These are phyloP conservation scores for Euplexia lucipara DNA, from an alignment of 2,888 invertebrate species.

Conservation along the genomic window DNA sequence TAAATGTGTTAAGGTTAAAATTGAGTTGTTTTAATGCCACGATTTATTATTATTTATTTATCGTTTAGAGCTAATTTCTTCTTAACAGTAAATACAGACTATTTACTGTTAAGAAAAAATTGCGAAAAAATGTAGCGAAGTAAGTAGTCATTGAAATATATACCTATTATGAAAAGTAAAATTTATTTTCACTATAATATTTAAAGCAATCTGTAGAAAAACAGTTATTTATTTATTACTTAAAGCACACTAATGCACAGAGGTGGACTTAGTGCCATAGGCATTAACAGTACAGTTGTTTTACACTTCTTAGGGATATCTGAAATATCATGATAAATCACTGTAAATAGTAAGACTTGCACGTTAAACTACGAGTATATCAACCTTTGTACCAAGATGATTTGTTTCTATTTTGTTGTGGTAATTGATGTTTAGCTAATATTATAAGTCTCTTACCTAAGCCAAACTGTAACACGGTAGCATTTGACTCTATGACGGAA, in stretches of 20 bases:
- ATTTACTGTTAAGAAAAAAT: too few species aligned
- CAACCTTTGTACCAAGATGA: neutral
- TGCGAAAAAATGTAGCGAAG: too few species aligned
- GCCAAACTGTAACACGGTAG: neutral
- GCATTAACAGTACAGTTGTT: too few species aligned
- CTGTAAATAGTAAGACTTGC: neutral
- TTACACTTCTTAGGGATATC: too few species aligned
- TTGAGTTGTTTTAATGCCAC: neutral
- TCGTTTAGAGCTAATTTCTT: too few species aligned
- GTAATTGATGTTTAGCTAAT: neutral
- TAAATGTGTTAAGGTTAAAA: neutral
- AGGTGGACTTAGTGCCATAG: too few species aligned
- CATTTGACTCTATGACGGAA: too few species aligned
- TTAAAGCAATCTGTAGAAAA: neutral
- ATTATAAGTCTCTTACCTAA: neutral
- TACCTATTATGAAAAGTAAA: too few species aligned
- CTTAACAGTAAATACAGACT: too few species aligned
- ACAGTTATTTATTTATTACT: slow-evolving; percentile 4
- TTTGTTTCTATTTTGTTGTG: too few species aligned
- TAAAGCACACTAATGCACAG: too few species aligned
- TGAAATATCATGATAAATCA: slow-evolving; percentile 17
- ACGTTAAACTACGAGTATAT: slow-evolving; percentile 8
- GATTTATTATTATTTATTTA: slow-evolving; percentile 4
- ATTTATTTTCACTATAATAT: slow-evolving; percentile 9
- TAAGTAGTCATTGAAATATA: too few species aligned